A percentile compares a stretch with the other conserved stretches of the same genome.
Conservation (phyloP, 2,797 vertebrate species). For the Monodelphis domestica region DNA sequence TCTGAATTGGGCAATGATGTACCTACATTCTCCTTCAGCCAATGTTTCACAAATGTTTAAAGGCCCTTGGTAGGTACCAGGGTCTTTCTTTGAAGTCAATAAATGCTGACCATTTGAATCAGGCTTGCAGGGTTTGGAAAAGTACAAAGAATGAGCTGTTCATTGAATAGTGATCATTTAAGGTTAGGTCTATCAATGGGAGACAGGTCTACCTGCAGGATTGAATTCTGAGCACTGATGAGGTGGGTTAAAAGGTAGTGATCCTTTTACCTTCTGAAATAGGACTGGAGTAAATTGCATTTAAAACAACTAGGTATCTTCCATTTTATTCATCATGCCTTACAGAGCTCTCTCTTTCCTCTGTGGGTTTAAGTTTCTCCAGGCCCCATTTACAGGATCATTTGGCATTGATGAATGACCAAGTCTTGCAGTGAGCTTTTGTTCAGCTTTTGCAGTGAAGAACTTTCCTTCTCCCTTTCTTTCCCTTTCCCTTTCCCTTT, state of each 20-base stretch:
- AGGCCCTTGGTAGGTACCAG: neutral
- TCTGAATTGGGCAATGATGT: neutral
- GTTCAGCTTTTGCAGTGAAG: neutral
- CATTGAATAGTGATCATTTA: neutral
- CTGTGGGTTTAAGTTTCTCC: neutral
- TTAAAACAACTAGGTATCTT: neutral
- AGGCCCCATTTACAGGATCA: neutral
- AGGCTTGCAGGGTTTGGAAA: neutral
- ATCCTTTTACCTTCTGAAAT: neutral
- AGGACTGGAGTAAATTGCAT: neutral
- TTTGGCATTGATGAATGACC: neutral
- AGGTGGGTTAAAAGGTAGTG: neutral
- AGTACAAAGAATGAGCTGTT: neutral
- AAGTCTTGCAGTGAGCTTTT: neutral
- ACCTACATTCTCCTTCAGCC: neutral
- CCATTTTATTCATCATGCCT: neutral
- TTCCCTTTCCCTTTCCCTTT: no score
- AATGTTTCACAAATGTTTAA: neutral
- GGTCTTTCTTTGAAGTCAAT: neutral
- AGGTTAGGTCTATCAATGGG: neutral
- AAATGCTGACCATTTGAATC: neutral
- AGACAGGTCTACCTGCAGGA: neutral
- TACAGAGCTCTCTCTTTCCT: conserved; percentile 9
- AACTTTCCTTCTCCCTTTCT: neutral
- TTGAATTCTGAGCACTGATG: rapidly evolving